phyloP scores from a whole-genome alignment of 2,888 invertebrate genomes.

The Microctonus aethiopoides region DNA sequence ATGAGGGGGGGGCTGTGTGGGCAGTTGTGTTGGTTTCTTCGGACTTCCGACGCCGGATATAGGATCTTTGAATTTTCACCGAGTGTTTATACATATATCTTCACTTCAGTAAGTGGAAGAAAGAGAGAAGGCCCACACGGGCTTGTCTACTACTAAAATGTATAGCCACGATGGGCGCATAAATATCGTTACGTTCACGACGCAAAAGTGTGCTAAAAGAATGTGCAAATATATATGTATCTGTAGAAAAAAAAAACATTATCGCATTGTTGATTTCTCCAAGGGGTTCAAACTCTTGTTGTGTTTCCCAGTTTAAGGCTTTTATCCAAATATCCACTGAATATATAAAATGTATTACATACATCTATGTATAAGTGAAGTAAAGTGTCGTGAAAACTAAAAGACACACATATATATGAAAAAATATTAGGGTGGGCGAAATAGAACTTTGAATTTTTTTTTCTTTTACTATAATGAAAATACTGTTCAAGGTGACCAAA shows the following conservation, averaged over 20 bases:
- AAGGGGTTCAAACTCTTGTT: slow-evolving; percentile 3
- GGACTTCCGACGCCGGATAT: slow-evolving; percentile 24
- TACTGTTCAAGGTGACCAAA: no score
- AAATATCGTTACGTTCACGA: slow-evolving; percentile 6
- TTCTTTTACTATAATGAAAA: no score
- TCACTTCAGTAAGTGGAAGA: background rate
- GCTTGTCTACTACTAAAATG: slow-evolving; percentile 8
- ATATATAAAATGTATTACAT: background rate
- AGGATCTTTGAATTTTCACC: slow-evolving; percentile 28
- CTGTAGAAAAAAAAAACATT: background rate
- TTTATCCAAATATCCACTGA: background rate
- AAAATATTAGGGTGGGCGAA: no score
- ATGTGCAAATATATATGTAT: slow-evolving; percentile 9
- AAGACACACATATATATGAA: background rate
- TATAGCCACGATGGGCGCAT: slow-evolving; percentile 21
- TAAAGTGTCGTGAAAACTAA: no score
- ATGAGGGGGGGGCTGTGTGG: slow-evolving; percentile 12
- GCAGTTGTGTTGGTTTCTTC: slow-evolving; percentile 23
- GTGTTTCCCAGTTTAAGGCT: slow-evolving; percentile 1
- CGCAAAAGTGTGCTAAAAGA: slow-evolving; percentile 3
- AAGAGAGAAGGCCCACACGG: background rate
- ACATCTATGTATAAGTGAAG: no score
- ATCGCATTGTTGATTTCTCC: slow-evolving; percentile 11
- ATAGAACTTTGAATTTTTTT: no score
- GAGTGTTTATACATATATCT: background rate